Conservation (phyloP, 1,140 invertebrate genomes). For the Chymomyza costata region DNA sequence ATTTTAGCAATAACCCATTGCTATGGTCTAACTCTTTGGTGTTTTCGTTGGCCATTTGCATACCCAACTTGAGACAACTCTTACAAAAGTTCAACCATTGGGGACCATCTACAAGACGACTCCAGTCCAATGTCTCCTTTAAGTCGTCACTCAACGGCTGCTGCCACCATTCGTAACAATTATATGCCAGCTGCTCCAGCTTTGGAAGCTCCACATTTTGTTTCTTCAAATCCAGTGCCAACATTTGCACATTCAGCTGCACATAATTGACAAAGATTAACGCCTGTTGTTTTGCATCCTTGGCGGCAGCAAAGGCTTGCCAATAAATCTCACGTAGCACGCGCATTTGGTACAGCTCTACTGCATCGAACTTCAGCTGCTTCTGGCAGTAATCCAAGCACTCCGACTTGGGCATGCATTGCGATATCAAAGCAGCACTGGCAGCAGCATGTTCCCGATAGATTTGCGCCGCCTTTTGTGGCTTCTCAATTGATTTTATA, state of each 20-base stretch:
- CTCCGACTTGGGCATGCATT: conserved; percentile 78
- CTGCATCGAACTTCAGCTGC: conserved; percentile 78
- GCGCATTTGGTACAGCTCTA: conserved; percentile 78
- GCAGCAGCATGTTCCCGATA: conserved; percentile 77
- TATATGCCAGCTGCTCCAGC: conserved; percentile 45
- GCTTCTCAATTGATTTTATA: conserved; percentile 79
- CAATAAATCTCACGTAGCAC: conserved; percentile 77
- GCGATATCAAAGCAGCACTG: conserved; percentile 76
- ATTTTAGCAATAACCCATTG: conserved; percentile 76
- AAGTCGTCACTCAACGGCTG: not conserved
- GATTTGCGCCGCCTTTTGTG: conserved; percentile 80
- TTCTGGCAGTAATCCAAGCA: conserved; percentile 77
- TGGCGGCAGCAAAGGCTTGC: conserved; percentile 69
- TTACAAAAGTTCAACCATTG: conserved; percentile 82
- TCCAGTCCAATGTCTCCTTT: conserved; percentile 59
- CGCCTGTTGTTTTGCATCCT: conserved; percentile 64
- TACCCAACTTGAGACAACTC: conserved; percentile 79
- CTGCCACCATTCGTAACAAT: conserved; percentile 71
- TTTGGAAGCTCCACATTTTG: conserved; percentile 53
- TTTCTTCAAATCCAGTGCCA: conserved; percentile 78
- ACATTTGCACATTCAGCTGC: conserved; percentile 77
- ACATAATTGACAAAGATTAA: conserved; percentile 77
- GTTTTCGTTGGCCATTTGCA: conserved; percentile 77
- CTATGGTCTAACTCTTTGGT: conserved; percentile 46
- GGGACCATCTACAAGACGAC: conserved; percentile 75